Conservation (phyloP, 2,797 vertebrate genomes). For the Echeneis naucrates region DNA sequence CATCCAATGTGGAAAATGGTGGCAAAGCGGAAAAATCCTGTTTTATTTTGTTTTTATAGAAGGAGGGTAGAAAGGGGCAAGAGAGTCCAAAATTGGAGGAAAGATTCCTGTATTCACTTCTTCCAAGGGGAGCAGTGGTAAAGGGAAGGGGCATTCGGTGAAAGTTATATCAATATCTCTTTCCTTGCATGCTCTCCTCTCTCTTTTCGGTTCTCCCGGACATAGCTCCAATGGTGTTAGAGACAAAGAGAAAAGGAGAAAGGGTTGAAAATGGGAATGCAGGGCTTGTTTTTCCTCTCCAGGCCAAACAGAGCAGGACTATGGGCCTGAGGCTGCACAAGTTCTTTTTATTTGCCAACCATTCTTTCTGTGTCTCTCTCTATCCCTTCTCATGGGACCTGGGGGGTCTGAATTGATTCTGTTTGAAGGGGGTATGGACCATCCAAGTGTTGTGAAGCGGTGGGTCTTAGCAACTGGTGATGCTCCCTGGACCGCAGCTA, state of each 20-base stretch:
- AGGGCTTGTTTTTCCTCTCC: conserved; percentile 72
- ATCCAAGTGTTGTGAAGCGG: conserved; percentile 80
- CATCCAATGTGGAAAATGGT: conserved; percentile 80
- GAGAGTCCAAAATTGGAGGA: conserved; percentile 14
- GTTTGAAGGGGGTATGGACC: conserved; percentile 64
- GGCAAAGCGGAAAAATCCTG: conserved; percentile 61
- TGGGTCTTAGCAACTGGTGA: conserved; percentile 80
- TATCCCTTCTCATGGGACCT: conserved; percentile 66
- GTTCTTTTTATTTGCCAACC: conserved; percentile 77
- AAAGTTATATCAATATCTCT: conserved; percentile 69
- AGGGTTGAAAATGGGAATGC: conserved; percentile 69
- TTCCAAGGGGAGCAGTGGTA: conserved; percentile 35
- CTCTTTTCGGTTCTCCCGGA: conserved; percentile 62
- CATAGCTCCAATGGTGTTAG: conserved; percentile 62
- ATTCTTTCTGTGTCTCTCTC: conserved; percentile 74
- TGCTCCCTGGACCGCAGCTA: conserved; percentile 74
- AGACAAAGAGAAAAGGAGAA: conserved; percentile 66
- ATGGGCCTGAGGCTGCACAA: conserved; percentile 70
- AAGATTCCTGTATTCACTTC: conserved; percentile 39
- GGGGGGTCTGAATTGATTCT: conserved; percentile 75
- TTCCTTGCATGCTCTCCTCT: conserved; percentile 52
- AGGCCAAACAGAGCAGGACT: conserved; percentile 71
- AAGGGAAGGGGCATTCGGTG: conserved; percentile 55
- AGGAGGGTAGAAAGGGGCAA: conserved; percentile 21
- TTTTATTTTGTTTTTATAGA: conserved; percentile 53